Base-by-base conservation (phyloP, 30 jellyfish, hydroid and myxozoan species). In the Mastigias papua region DNA sequence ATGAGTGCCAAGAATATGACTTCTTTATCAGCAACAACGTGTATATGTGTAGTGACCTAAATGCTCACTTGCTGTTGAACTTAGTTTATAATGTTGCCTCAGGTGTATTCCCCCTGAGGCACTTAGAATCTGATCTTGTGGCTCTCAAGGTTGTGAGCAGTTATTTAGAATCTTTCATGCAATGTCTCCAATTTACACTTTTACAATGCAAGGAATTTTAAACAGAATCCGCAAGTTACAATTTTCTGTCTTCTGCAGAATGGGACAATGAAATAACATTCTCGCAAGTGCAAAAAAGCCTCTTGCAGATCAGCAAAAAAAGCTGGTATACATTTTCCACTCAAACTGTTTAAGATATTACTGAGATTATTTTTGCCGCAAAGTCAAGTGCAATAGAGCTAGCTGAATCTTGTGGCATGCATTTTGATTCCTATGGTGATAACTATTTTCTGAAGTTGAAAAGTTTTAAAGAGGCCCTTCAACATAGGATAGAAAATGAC, bases 31-130 rank as follows among this genome's bases (percentile, higher is more conserved):
- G 86, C 34, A 83, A 49, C 35, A 83, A 83, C 60, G 79, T 79
- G 20, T 70, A 81, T 64, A 60, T 33, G 54, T 81, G 84, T 49
- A 48, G 31, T 34, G 87, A 81, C 31, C 23, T 81, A 81, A 81
- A 81, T 67, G 87, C 91, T 21, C 91, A 67, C 48, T 23, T 81
- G 91, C 48, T 81, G 76, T 25, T 81, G 71, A 64, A 81, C 71
- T 21, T 63, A 17, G 64, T 62, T 67, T 63, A 37, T 21, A 67
- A 35, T 35, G 86, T 81, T 32, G 73, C 32, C 10, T 5, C 61
- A 17, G 73, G 73, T 31, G 73, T 13, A 23, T 81, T 81, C 31
- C 91, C 48, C 82, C 37, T 6, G 91, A 81, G 50, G 35, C 71
- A 25, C 86, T 81, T 48, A 32, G 91, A 60, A 31, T 67, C 51